phyloP scores from a whole-genome alignment of 2,888 invertebrate genomes.

The Cetonia aurata region DNA sequence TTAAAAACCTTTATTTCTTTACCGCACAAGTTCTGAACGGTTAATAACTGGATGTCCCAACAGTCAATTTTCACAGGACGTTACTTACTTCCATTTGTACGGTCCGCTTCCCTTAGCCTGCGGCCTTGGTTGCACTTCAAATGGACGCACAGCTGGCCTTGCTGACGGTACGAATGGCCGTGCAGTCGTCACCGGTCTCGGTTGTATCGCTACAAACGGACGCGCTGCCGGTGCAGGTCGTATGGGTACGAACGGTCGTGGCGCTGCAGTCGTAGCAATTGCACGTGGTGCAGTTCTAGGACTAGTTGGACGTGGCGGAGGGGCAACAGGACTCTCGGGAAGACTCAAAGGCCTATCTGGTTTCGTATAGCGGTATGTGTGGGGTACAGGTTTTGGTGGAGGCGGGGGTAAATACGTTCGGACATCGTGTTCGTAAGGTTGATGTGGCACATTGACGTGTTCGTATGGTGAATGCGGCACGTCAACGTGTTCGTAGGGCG shows the following conservation, averaged over 20 bases:
- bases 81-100: constrained; percentile 67
- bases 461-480: neutral
- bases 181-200: neutral
- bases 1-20: no score
- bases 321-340: no score
- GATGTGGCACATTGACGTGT: constrained; percentile 13
- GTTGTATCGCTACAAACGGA: neutral
- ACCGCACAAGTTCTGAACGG: no score
- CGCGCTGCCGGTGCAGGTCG: neutral
- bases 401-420: constrained; percentile 15
- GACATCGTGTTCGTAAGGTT: constrained; percentile 13
- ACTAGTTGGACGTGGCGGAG: neutral
- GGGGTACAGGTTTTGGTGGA: neutral
- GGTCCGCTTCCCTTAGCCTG: constrained; percentile 65
- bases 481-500: constrained; percentile 27
- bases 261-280: neutral
- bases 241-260: neutral
- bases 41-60: no score
- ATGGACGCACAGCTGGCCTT: constrained; percentile 6
- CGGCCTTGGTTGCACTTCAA: constrained; percentile 4
- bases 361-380: neutral
- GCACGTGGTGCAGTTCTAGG: neutral
- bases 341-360: neutral
- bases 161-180: neutral
- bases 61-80: no score